Conservation (phyloP, 2,797 vertebrate genomes). For the Malurus leucopterus region DNA sequence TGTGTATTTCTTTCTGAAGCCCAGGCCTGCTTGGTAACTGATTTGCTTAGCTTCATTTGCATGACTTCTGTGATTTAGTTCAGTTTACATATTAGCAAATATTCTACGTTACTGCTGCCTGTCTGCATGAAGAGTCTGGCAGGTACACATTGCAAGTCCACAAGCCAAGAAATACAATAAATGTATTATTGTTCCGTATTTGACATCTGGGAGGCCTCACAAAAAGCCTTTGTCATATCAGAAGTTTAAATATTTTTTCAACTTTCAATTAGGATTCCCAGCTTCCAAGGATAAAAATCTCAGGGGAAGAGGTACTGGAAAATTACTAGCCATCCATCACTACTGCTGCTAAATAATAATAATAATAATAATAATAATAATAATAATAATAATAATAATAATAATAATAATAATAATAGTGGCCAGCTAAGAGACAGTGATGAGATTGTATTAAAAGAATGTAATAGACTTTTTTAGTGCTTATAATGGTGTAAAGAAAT, state of each 20-base stretch:
- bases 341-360: not conserved
- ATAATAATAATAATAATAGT: too few relatives aligned
- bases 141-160: not conserved
- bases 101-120: not conserved
- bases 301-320: not conserved
- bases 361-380: too few relatives aligned
- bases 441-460: not conserved
- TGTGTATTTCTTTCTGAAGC: not conserved
- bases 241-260: not conserved
- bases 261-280: not conserved
- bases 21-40: not conserved
- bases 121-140: not conserved
- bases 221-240: not conserved
- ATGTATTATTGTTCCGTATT: not conserved
- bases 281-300: not conserved
- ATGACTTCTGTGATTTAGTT: not conserved
- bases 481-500: not conserved
- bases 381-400: too few relatives aligned
- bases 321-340: not conserved
- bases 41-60: not conserved
- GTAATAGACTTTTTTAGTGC: not conserved
- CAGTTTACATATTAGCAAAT: not conserved
- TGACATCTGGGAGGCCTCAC: not conserved
- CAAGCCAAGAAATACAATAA: not conserved
- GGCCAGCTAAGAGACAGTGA: not conserved